A percentile compares a stretch with the other conserved stretches of the same genome.
Evolutionary conservation across 2,797 vertebrate genomes (phyloP).

Genomic region (Danionella dracula): DNA sequence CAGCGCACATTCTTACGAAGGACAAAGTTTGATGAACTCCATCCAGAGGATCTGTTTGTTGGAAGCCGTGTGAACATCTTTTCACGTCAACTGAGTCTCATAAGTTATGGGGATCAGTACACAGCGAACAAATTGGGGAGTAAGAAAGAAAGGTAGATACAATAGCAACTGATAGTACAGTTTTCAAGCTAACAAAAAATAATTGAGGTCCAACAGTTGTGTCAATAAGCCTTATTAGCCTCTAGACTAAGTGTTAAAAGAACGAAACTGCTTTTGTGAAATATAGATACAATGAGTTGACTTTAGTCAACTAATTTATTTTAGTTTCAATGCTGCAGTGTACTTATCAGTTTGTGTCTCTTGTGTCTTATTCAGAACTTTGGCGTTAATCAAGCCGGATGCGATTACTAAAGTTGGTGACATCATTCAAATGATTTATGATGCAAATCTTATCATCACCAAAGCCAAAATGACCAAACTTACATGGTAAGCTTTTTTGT

Average conservation of each 20-base stretch:
- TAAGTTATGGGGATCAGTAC: conserved; percentile 89
- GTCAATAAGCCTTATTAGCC: no score
- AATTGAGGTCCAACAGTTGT: no score
- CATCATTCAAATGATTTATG: conserved; percentile 80
- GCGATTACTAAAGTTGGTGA: conserved; percentile 78
- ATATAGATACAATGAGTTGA: no score
- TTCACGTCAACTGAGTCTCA: conserved; percentile 83
- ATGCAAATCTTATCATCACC: conserved; percentile 83
- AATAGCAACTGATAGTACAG: no score
- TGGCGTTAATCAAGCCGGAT: conserved; percentile 91
- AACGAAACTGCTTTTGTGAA: no score
- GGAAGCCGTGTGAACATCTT: conserved; percentile 87
- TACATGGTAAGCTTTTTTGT: conserved; percentile 72
- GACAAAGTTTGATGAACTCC: conserved; percentile 78
- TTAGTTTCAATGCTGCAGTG: no score
- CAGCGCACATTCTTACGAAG: conserved; percentile 81
- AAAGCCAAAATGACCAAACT: conserved; percentile 91
- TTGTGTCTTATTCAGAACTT: conserved; percentile 67
- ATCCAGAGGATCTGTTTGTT: conserved; percentile 83
- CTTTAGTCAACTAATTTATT: no score
- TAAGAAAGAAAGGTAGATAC: conserved; percentile 82
- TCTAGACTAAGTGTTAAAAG: no score
- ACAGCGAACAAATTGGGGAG: conserved; percentile 87
- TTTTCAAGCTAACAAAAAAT: no score
- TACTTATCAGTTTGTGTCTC: not conserved